phyloP scores from a whole-genome alignment of 2,113 vertebrate species.

The Spea bombifrons region DNA sequence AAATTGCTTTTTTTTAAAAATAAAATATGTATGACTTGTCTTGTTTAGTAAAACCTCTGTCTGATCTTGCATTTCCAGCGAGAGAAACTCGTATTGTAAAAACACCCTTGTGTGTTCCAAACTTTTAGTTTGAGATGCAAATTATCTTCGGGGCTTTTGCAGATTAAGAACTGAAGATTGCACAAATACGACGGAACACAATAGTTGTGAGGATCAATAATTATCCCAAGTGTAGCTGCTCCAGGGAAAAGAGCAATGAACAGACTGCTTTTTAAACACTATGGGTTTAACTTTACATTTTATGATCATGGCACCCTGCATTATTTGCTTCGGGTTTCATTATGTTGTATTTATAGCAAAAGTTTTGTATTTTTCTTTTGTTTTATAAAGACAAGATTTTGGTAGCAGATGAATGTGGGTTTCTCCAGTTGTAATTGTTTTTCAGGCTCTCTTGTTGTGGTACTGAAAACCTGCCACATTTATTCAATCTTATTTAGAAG shows the following conservation, averaged over 20 bases:
- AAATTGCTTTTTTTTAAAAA: constrained; percentile 40
- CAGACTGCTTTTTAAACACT: constrained; percentile 19
- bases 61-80: constrained; percentile 28
- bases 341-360: constrained; percentile 11
- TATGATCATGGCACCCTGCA: not conserved
- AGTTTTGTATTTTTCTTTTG: constrained; percentile 1
- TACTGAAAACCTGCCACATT: constrained; percentile 37
- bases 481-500: constrained; percentile 38
- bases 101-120: constrained; percentile 39
- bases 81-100: constrained; percentile 44
- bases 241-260: constrained; percentile 37
- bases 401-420: not conserved
- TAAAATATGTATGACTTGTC: constrained; percentile 52
- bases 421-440: constrained; percentile 29
- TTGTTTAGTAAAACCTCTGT: constrained; percentile 40
- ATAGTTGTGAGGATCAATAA: constrained; percentile 33
- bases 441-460: not conserved
- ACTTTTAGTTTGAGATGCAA: constrained; percentile 50
- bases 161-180: constrained; percentile 38
- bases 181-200: constrained; percentile 36
- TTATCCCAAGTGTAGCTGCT: constrained; percentile 32
- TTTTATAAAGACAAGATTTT: constrained; percentile 16
- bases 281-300: constrained; percentile 3
- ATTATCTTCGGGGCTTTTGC: constrained; percentile 47
- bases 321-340: constrained; percentile 15